phyloP scores from a whole-genome alignment of 2,888 invertebrate genomes.

The Phasia obesa region DNA sequence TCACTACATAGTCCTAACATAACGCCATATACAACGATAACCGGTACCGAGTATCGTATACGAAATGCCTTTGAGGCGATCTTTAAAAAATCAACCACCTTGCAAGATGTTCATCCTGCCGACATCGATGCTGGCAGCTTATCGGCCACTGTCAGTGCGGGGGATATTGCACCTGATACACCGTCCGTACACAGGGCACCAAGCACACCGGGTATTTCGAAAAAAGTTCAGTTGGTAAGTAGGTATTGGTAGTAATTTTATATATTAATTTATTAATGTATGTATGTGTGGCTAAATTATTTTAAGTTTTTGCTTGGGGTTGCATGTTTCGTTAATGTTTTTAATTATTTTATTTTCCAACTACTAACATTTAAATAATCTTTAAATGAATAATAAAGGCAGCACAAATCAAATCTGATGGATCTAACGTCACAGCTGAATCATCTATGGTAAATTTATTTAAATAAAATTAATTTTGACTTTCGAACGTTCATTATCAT shows the following conservation, averaged over 20 bases:
- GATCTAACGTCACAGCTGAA: constrained; percentile 70
- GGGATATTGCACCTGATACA: constrained; percentile 73
- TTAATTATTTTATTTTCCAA: constrained; percentile 13
- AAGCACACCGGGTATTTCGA: constrained; percentile 88
- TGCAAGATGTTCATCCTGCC: constrained; percentile 90
- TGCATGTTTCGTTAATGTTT: constrained; percentile 24
- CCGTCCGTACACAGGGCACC: constrained; percentile 80
- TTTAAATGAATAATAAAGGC: constrained; percentile 71
- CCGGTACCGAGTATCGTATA: constrained; percentile 93
- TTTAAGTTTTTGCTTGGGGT: neutral
- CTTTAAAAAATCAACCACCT: constrained; percentile 92
- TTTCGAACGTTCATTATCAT: neutral
- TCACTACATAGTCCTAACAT: constrained; percentile 85
- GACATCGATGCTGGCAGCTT: constrained; percentile 85
- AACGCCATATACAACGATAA: constrained; percentile 91
- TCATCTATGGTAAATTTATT: constrained; percentile 73
- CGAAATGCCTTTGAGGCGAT: constrained; percentile 95
- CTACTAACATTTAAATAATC: neutral
- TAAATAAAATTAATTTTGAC: neutral
- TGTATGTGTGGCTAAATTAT: neutral
- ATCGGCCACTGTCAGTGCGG: constrained; percentile 80
- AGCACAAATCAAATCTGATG: constrained; percentile 75
- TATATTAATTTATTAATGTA: neutral
- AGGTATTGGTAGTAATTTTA: neutral
- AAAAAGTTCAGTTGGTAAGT: constrained; percentile 94